Evolutionary conservation across 2,797 vertebrate genomes (phyloP).

Genomic region (Garrulus glandarius): DNA sequence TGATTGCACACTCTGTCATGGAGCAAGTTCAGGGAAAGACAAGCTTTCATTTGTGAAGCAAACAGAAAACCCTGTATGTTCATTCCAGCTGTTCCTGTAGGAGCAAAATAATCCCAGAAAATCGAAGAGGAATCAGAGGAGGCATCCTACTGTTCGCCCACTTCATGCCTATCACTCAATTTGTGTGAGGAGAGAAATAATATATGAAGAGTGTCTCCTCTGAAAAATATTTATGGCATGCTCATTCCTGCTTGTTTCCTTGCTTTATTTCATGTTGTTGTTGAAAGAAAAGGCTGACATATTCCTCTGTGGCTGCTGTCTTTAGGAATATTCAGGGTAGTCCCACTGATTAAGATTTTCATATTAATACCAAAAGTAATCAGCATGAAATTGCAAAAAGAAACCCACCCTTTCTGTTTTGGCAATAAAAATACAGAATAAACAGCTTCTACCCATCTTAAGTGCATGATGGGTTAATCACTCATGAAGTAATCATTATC

Average conservation of each 20-base stretch:
- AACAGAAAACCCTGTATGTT: neutral
- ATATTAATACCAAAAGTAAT: slow-evolving; percentile 11
- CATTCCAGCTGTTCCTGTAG: neutral
- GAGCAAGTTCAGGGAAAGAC: neutral
- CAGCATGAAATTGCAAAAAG: neutral
- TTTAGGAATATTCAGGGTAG: neutral
- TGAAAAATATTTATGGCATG: neutral
- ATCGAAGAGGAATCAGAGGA: neutral
- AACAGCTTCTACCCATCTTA: neutral
- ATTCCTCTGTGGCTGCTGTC: neutral
- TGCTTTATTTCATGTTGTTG: neutral
- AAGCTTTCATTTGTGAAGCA: neutral
- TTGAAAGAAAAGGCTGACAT: neutral
- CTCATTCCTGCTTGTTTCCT: neutral
- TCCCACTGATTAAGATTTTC: slow-evolving; percentile 21
- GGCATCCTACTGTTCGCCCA: neutral
- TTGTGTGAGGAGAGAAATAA: neutral
- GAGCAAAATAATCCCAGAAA: neutral
- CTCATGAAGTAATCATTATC: neutral
- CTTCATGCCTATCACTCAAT: neutral
- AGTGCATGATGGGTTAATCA: neutral
- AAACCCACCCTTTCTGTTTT: neutral
- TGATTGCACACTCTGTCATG: neutral
- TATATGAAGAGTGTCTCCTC: neutral
- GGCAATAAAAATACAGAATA: neutral